Percentiles rank a stretch among this genome's conserved stretches.
These are phyloP conservation scores for Natrix natrix DNA, from an alignment of 2,797 vertebrate genomes.

Conservation along the genomic window DNA sequence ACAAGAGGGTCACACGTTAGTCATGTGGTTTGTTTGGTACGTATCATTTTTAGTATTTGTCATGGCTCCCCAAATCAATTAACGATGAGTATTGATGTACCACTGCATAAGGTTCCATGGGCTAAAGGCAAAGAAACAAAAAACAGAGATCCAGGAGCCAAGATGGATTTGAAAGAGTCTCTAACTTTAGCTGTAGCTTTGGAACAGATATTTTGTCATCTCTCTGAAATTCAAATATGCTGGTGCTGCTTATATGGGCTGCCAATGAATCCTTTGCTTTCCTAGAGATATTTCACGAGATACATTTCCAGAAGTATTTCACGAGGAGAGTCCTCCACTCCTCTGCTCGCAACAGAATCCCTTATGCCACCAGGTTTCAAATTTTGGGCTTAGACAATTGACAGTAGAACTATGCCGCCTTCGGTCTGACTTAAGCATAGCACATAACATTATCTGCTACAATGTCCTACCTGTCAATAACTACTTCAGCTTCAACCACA, in stretches of 20 bases:
- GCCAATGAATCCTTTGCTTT: neutral
- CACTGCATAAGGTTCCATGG: neutral
- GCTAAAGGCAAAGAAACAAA: neutral
- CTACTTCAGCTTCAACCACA: too few relatives aligned
- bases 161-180: neutral
- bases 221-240: neutral
- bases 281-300: neutral
- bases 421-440: too few relatives aligned
- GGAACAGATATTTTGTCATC: neutral
- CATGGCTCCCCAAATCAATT: neutral
- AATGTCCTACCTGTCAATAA: too few relatives aligned
- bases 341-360: too few relatives aligned
- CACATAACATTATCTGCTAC: too few relatives aligned
- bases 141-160: neutral
- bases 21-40: neutral
- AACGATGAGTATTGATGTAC: neutral
- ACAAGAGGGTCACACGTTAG: neutral
- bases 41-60: neutral
- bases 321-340: too few relatives aligned
- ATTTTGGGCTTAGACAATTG: too few relatives aligned
- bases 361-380: too few relatives aligned
- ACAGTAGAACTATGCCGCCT: too few relatives aligned
- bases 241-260: neutral
- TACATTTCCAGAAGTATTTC: too few relatives aligned
- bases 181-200: neutral